Evolutionary conservation across 2,797 vertebrate genomes (phyloP), one percentile per base, ranked within the genome.

Genomic region (Gymnothorax javanicus): DNA sequence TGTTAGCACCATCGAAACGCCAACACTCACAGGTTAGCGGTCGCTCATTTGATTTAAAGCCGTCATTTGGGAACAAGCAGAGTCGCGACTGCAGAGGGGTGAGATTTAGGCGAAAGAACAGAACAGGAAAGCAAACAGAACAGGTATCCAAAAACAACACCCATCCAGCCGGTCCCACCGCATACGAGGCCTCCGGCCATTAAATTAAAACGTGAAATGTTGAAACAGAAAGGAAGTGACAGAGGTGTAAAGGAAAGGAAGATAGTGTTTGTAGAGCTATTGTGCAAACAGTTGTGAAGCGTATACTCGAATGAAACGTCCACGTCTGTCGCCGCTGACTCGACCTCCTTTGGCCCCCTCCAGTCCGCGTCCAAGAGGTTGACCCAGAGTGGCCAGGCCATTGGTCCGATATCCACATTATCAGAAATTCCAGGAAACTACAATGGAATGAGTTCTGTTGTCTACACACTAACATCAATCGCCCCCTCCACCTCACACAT

Each of bases 81-180:
- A 71, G n/a, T 71, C 7, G 12, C 7, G 1, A 7, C 73, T 0
- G 15, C 50, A n/a, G 6, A 6, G 52, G 50, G 13, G 13, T 23
- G 7, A 4, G 43, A 79, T 79, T 52, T 20, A 20, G 75, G 2
- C 8, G 17, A 2, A 7, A 43, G 52, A 13, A 50, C 73, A 77
- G 11, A 17, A 77, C 12, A 17, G 33, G 20, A 79, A 79, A 75
- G 33, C 27, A 50, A 75, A 75, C 33, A 54, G 15, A 7, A 23
- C 75, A 79, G 52, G 75, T 56, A 56, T 79, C 75, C 75, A 79
- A 79, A 79, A 56, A 52, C 75, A 79, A 56, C 20, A n/a, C 13
- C 33, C 33, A n/a, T n/a, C 62, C 4, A 20, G 20, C 62, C 62
- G 6, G 5, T 25, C 73, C 13, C 33, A 4, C 73, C 27, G 69